phyloP scores from a whole-genome alignment of 2,888 invertebrate genomes.

The Emesis russula region DNA sequence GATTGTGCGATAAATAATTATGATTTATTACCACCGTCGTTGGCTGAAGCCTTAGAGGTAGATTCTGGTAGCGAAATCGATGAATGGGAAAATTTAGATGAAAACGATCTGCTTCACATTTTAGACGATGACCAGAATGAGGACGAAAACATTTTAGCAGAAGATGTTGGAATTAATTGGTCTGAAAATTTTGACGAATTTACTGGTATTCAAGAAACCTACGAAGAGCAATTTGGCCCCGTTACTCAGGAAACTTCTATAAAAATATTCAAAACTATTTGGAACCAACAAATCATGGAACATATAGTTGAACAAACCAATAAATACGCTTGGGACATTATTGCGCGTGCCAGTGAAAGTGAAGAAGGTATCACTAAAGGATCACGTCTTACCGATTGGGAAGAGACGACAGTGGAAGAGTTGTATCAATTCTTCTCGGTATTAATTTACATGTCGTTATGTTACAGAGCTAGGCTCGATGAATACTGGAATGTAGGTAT shows the following conservation, averaged over 20 bases:
- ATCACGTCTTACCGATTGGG: no score
- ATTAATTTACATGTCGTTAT: no score
- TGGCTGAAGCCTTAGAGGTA: not conserved
- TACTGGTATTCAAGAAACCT: not conserved
- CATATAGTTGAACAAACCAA: not conserved
- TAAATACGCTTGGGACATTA: not conserved
- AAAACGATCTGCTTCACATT: not conserved
- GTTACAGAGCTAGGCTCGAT: no score
- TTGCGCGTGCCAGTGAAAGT: no score
- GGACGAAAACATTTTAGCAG: not conserved
- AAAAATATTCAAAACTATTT: not conserved
- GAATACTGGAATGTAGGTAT: no score
- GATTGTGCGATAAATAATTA: no score
- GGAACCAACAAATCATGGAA: not conserved
- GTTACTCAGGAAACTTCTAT: not conserved
- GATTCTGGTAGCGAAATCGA: constrained; percentile 4
- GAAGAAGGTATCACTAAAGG: no score
- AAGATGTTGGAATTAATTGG: not conserved
- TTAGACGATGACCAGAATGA: no score
- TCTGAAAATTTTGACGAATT: not conserved
- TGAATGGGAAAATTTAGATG: not conserved
- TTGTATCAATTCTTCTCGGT: no score
- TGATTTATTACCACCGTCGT: not conserved
- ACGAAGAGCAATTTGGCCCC: not conserved
- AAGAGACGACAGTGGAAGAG: no score